Base-by-base conservation (phyloP, 2,113 vertebrate genomes). In the Hypocryptadius cinnamomeus region DNA sequence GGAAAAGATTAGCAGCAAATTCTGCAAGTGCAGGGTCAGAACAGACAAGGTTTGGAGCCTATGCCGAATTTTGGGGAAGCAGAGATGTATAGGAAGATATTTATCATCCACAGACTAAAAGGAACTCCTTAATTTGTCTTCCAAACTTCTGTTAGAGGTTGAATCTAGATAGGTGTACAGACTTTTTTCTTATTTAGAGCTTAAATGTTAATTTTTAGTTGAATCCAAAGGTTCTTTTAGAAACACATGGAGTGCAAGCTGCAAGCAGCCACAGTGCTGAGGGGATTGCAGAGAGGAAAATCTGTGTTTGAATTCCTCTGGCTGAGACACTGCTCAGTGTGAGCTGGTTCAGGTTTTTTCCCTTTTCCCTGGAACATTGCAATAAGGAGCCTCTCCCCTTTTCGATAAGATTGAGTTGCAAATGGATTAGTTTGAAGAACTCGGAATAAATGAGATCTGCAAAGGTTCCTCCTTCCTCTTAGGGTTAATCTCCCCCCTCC, bases 341-440 rank as follows among this genome's bases (percentile, higher is more conserved):
- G 63, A 88, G 37, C 54, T 64, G n/a, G 5, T 88, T 87, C 48
- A 61, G 33, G 4, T 5, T 61, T 92, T 45, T 79, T 39, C 65
- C 44, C 48, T 92, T 91, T 86, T 8, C 27, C 22, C 33, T 31
- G 25, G 27, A 89, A 86, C 5, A 18, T 3, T 87, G 60, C 82
- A 93, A 15, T 87, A 87, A 73, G 35, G 11, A 83, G 5, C 37
- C 81, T 39, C 37, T 77, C 54, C 85, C 31, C 39, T 39, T 80
- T 85, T 64, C 60, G 28, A n/a, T 78, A 80, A 91, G 90, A 86
- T 54, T 85, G 87, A 84, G 85, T 88, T 93, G 92, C 77, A 94
- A 93, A 95, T 86, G 20, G 79, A 93, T 95, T 92, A 78, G 60
- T 80, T 91, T 86, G 85, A 92, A 90, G 93, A 96, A 79, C 44